These are phyloP conservation scores for Emydoidea blandingii DNA, from an alignment of 2,797 vertebrate genomes.

Conservation along the genomic window DNA sequence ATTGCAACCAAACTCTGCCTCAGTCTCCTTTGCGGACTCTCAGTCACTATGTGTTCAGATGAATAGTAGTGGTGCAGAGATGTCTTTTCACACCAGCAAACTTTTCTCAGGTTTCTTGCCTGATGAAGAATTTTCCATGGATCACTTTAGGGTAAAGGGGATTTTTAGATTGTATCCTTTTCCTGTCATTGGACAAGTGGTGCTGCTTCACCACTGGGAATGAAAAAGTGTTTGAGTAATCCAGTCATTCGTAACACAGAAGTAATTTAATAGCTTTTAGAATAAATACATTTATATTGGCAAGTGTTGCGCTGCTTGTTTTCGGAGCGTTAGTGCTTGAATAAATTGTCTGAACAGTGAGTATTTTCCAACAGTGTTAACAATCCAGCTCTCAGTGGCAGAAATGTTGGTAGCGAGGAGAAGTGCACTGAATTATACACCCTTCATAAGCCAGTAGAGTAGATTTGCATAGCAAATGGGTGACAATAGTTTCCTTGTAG, in stretches of 20 bases:
- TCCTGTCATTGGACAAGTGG: neutral
- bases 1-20: neutral
- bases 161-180: neutral
- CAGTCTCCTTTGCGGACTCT: neutral
- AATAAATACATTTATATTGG: slow-evolving; percentile 8
- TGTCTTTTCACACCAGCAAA: neutral
- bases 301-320: neutral
- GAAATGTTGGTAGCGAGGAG: neutral
- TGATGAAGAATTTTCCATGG: neutral
- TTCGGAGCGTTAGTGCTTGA: neutral
- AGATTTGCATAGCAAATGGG: neutral
- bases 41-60: accelerated
- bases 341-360: neutral
- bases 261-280: neutral
- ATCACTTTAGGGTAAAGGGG: neutral
- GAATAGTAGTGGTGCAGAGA: neutral
- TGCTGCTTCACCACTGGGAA: neutral
- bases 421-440: neutral
- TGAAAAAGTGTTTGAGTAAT: neutral
- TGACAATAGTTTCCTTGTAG: accelerated
- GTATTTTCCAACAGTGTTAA: neutral
- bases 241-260: neutral
- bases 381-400: neutral
- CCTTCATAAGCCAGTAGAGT: neutral
- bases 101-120: neutral